Conservation (phyloP, 2,113 vertebrate genomes). For the Chitala chitala region DNA sequence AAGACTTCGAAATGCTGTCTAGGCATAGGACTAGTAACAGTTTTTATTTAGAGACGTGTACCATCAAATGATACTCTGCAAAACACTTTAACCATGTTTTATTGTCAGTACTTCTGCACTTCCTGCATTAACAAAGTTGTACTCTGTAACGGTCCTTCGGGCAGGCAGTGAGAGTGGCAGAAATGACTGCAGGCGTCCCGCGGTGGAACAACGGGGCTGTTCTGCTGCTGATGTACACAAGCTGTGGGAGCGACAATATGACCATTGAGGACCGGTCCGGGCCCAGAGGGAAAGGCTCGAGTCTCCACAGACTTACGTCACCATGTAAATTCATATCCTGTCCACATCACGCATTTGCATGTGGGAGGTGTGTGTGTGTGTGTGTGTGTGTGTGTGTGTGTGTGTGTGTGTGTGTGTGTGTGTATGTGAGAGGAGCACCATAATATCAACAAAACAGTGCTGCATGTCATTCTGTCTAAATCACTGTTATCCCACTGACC, state of each 20-base stretch:
- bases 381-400: neutral
- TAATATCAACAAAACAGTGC: neutral
- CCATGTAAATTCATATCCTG: constrained; percentile 25
- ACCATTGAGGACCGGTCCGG: constrained; percentile 40
- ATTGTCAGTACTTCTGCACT: neutral
- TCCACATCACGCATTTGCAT: constrained; percentile 35
- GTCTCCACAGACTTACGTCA: constrained; percentile 30
- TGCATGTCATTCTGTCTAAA: neutral
- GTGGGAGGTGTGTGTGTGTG: neutral
- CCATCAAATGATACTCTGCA: neutral
- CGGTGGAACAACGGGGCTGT: constrained; percentile 52
- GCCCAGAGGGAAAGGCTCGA: constrained; percentile 18
- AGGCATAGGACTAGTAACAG: neutral
- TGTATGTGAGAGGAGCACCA: no score
- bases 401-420: neutral
- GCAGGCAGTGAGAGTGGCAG: constrained; percentile 31
- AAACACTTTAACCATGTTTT: neutral
- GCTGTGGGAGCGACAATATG: constrained; percentile 49
- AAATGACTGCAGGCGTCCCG: constrained; percentile 46
- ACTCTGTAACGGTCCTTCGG: constrained; percentile 20
- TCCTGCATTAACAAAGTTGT: neutral
- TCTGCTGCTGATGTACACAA: constrained; percentile 40
- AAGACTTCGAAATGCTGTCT: neutral
- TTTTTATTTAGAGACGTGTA: neutral
- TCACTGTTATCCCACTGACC: neutral